Percentiles rank a stretch among this genome's conserved stretches.
Conservation (phyloP, 2,888 invertebrate genomes). For the Chrysina gloriosa region DNA sequence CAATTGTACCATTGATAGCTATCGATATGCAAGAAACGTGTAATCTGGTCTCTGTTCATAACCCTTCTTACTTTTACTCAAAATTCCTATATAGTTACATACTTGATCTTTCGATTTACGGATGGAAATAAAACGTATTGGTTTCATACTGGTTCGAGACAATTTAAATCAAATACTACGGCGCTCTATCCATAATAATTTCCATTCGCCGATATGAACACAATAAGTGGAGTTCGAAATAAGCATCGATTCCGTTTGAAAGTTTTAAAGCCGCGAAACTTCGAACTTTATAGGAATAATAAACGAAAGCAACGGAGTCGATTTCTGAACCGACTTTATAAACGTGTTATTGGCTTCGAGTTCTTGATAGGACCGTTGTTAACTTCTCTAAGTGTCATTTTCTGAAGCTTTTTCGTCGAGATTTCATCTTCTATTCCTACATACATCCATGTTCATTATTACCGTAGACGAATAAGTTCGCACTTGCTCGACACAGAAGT, state of each 20-base stretch:
- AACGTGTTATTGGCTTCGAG: conserved; percentile 17
- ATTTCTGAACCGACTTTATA: conserved; percentile 26
- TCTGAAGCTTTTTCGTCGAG: neutral
- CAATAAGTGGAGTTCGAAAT: conserved; percentile 22
- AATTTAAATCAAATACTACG: neutral
- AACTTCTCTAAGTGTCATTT: conserved; percentile 31
- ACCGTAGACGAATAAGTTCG: neutral
- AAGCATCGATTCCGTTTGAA: conserved; percentile 26
- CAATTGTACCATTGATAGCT: no score
- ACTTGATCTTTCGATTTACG: no score
- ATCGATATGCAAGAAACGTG: no score
- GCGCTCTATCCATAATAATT: conserved; percentile 13
- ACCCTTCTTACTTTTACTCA: no score
- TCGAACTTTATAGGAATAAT: conserved; percentile 31
- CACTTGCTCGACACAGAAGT: neutral
- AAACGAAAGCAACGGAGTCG: conserved; percentile 19
- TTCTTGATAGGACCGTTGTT: conserved; percentile 23
- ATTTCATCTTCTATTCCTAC: neutral
- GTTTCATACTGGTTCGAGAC: neutral
- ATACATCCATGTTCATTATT: conserved; percentile 15
- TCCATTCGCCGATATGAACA: conserved; percentile 27
- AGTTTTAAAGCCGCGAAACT: conserved; percentile 22
- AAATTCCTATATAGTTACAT: neutral
- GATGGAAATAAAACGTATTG: neutral
- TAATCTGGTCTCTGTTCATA: no score